Conservation (phyloP, 2,797 vertebrate species). For the Coregonus ussuriensis region DNA sequence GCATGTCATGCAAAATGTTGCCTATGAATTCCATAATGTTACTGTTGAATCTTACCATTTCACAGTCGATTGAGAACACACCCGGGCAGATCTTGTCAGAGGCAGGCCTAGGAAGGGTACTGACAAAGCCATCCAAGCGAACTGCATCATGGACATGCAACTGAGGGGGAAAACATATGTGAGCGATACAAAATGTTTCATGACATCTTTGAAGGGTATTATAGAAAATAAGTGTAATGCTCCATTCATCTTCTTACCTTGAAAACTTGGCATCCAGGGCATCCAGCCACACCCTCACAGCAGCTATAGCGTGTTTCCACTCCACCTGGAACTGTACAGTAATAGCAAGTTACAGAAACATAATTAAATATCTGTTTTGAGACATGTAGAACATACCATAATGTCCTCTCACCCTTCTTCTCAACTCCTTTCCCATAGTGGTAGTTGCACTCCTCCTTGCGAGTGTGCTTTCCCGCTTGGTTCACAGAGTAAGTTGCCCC, state of each 20-base stretch:
- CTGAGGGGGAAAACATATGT: slow-evolving; percentile 54
- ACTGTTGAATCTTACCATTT: slow-evolving; percentile 68
- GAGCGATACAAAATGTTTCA: neutral
- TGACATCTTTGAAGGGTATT: neutral
- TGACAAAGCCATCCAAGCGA: slow-evolving; percentile 79
- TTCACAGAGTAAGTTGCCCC: slow-evolving; percentile 77
- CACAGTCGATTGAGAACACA: slow-evolving; percentile 80
- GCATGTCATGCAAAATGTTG: neutral
- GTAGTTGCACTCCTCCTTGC: slow-evolving; percentile 82
- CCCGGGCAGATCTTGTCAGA: slow-evolving; percentile 61
- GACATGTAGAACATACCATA: neutral
- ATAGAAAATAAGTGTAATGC: neutral
- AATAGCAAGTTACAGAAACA: neutral
- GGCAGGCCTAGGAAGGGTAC: slow-evolving; percentile 55
- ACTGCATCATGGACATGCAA: slow-evolving; percentile 81
- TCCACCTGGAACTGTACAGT: slow-evolving; percentile 75
- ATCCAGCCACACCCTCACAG: slow-evolving; percentile 80
- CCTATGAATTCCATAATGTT: neutral
- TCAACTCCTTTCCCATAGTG: slow-evolving; percentile 79
- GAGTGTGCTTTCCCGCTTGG: slow-evolving; percentile 71
- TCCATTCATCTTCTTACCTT: slow-evolving; percentile 66
- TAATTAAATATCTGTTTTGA: neutral
- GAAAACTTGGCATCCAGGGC: slow-evolving; percentile 79
- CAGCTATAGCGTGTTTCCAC: slow-evolving; percentile 81
- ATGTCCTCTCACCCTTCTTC: slow-evolving; percentile 68